Evolutionary conservation across 2,113 vertebrate genomes (phyloP).

Genomic region (Procavia capensis): DNA sequence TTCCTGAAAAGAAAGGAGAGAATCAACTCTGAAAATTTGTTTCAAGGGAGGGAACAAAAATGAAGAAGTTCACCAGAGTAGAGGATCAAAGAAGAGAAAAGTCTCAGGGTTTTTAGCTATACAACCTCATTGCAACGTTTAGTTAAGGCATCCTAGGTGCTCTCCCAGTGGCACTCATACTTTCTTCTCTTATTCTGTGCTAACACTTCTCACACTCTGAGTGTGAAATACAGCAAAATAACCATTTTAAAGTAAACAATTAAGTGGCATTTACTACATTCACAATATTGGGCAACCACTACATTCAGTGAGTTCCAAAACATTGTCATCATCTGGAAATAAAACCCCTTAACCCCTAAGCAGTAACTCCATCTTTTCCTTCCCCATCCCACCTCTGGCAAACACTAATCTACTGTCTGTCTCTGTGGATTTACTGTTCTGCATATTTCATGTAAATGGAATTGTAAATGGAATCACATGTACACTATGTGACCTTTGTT

Average conservation of each 20-base stretch:
- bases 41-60: neutral
- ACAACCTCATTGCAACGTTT: neutral
- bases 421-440: neutral
- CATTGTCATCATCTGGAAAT: neutral
- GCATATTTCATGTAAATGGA: neutral
- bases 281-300: neutral
- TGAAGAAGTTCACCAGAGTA: neutral
- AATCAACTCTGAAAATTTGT: neutral
- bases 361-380: neutral
- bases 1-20: neutral
- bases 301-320: neutral
- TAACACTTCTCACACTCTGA: neutral
- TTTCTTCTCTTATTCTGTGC: neutral
- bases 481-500: neutral
- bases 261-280: neutral
- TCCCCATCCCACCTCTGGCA: too few relatives aligned
- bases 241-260: slow-evolving; percentile 9
- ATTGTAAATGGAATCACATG: too few relatives aligned
- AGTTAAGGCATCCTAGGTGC: neutral
- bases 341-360: neutral
- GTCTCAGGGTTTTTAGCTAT: neutral
- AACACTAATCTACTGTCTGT: neutral
- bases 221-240: slow-evolving; percentile 4
- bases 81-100: neutral
- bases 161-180: neutral